phyloP scores from a whole-genome alignment of 2,113 vertebrate species.

The Coptodon rendalli region DNA sequence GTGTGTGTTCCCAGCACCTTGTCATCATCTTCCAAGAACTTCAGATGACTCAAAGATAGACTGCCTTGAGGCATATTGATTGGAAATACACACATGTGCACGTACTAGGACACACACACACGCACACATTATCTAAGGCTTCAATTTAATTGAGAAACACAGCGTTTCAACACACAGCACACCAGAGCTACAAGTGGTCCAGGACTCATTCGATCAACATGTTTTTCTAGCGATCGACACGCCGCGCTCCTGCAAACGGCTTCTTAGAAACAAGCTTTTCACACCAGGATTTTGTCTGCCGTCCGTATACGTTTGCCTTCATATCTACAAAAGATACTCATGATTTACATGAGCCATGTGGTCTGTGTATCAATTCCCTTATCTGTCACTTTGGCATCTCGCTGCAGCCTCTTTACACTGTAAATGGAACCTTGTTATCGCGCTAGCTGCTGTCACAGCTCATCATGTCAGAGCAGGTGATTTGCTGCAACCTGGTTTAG shows the following conservation, averaged over 20 bases:
- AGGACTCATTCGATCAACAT: constrained; percentile 7
- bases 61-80: constrained; percentile 51
- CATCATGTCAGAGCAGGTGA: constrained; percentile 32
- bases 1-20: constrained; percentile 19
- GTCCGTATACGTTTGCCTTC: not conserved
- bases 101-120: not conserved
- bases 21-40: constrained; percentile 41
- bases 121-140: constrained; percentile 10
- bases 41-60: constrained; percentile 45
- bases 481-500: not conserved
- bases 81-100: not conserved
- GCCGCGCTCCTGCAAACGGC: not conserved
- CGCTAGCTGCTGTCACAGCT: constrained; percentile 25
- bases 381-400: constrained; percentile 13
- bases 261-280: not conserved
- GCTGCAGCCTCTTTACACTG: not conserved
- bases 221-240: constrained; percentile 11
- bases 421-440: constrained; percentile 21
- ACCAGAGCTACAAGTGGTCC: not conserved
- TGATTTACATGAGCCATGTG: not conserved
- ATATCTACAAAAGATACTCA: not conserved
- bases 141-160: constrained; percentile 34
- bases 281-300: not conserved
- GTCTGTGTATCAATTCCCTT: constrained; percentile 1
- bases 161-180: not conserved